A percentile compares a stretch with the other conserved stretches of the same genome.
These are phyloP conservation scores for Andrena praecox DNA, from an alignment of 2,888 invertebrate species.

Conservation along the genomic window DNA sequence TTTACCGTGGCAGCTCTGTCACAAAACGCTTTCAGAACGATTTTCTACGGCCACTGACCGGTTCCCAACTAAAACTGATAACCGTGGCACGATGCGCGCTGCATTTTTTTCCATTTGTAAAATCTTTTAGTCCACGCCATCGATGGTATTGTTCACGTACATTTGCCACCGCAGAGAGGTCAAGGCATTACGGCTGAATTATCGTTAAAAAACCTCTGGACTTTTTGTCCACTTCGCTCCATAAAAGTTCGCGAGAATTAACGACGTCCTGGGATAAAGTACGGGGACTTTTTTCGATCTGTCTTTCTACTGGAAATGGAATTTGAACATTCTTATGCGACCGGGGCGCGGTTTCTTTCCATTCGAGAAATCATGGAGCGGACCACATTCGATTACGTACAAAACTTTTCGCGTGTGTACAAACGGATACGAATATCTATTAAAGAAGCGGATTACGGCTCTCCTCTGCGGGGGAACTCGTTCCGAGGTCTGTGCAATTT, in stretches of 20 bases:
- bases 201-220: neutral
- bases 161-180: neutral
- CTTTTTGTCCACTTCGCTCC: neutral
- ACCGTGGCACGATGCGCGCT: neutral
- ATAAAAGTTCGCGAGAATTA: neutral
- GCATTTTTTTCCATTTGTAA: conserved; percentile 1
- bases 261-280: neutral
- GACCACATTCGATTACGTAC: conserved; percentile 22
- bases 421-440: conserved; percentile 34
- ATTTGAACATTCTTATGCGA: neutral
- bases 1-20: neutral
- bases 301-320: conserved; percentile 10
- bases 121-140: too few species aligned
- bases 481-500: conserved; percentile 38
- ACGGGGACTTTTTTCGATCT: neutral
- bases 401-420: conserved; percentile 1
- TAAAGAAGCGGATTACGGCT: conserved; percentile 40
- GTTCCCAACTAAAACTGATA: conserved; percentile 15
- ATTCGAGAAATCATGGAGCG: neutral
- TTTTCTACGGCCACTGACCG: neutral
- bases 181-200: neutral
- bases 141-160: too few species aligned
- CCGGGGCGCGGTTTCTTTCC: neutral
- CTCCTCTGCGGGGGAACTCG: conserved; percentile 17
- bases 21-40: conserved; percentile 2